Percentiles rank a stretch among this genome's conserved stretches.
Conservation (phyloP, 2,888 invertebrate genomes). For the Dicranocentrus wangi region DNA sequence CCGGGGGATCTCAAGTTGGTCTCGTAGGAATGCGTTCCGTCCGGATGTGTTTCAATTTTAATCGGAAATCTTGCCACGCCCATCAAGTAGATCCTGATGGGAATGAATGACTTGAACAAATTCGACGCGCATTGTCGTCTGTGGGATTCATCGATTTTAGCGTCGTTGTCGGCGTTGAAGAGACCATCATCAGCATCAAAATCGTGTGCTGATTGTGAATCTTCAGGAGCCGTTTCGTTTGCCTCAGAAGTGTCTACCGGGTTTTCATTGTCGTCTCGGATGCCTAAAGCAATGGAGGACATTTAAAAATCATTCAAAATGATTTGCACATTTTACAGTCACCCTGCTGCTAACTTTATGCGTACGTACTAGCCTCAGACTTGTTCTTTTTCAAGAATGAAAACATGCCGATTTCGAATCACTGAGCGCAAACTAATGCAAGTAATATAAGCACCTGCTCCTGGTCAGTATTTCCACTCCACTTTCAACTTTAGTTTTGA, state of each 20-base stretch:
- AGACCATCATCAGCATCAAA: not conserved
- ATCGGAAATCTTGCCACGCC: constrained; percentile 13
- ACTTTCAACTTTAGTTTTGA: too few species aligned
- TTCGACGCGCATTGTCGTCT: not conserved
- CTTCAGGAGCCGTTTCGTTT: not conserved
- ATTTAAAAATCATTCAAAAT: constrained; percentile 1
- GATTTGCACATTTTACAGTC: too few species aligned
- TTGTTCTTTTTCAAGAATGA: too few species aligned
- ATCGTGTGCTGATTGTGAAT: too few species aligned
- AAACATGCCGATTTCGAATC: too few species aligned
- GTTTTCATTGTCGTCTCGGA: not conserved
- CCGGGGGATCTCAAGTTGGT: not conserved
- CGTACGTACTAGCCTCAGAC: too few species aligned
- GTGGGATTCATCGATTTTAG: constrained; percentile 4
- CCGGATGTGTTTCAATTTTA: not conserved
- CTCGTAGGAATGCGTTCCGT: not conserved
- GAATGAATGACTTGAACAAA: constrained; percentile 14
- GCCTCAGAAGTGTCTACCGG: not conserved
- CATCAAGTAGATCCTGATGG: constrained; percentile 1
- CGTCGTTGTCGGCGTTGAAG: constrained; percentile 22
- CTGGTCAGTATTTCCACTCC: too few species aligned
- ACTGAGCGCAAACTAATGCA: too few species aligned
- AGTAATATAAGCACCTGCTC: too few species aligned
- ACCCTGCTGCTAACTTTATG: too few species aligned
- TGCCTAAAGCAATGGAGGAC: not conserved